These are phyloP conservation scores for Poecilia picta DNA, from an alignment of 2,797 vertebrate species.

Conservation along the genomic window DNA sequence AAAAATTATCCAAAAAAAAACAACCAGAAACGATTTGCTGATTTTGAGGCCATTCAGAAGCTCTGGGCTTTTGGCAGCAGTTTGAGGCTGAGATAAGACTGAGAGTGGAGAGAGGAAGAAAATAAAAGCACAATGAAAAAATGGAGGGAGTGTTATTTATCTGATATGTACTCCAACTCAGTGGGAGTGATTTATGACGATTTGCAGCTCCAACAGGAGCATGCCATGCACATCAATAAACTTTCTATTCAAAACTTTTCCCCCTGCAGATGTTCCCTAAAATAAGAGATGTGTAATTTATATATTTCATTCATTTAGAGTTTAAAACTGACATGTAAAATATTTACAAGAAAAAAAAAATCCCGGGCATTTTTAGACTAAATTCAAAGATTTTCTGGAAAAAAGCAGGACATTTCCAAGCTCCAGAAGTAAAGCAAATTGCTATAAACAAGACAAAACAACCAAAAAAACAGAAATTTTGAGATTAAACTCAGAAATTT, in stretches of 20 bases:
- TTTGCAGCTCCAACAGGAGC: conserved; percentile 4
- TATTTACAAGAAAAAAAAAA: too few species aligned
- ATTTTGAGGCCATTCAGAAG: conserved; percentile 55
- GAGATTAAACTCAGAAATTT: too few species aligned
- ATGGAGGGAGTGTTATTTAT: conserved; percentile 16
- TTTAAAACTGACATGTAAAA: too few species aligned
- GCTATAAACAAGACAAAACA: too few species aligned
- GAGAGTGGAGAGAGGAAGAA: conserved; percentile 26
- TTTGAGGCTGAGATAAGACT: conserved; percentile 39
- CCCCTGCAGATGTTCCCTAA: conserved; percentile 10
- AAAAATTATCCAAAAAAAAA: conserved; percentile 31
- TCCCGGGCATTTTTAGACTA: too few species aligned
- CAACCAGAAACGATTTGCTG: conserved; percentile 44
- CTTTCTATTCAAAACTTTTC: conserved; percentile 14
- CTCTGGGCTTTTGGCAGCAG: not conserved
- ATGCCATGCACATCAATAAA: conserved; percentile 18
- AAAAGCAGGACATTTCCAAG: too few species aligned
- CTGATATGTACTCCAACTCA: conserved; percentile 36
- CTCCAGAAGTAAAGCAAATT: too few species aligned
- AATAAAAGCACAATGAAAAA: conserved; percentile 21
- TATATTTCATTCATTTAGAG: too few species aligned
- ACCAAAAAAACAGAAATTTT: too few species aligned
- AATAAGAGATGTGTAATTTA: conserved; percentile 16
- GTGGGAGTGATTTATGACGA: conserved; percentile 14
- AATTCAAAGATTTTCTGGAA: too few species aligned